Percentiles rank a stretch among this genome's conserved stretches.
Evolutionary conservation across 2,797 vertebrate species (phyloP).

Genomic region (Linurgus olivaceus): DNA sequence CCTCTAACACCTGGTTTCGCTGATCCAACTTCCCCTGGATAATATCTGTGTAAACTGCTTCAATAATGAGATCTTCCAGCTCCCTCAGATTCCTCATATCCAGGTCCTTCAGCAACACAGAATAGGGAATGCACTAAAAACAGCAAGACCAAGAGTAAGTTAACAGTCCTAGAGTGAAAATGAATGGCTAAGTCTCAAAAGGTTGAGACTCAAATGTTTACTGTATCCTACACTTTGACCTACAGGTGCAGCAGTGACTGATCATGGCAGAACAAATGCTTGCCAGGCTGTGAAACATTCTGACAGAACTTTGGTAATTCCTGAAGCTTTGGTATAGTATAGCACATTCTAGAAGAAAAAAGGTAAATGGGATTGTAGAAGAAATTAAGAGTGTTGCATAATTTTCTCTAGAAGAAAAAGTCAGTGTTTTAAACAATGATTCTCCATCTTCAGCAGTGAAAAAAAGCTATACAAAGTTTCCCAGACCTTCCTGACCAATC

Average conservation of each 20-base stretch:
- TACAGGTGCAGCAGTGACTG: not conserved
- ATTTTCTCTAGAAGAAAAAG: not conserved
- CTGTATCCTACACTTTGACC: not conserved
- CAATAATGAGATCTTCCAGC: constrained; percentile 96
- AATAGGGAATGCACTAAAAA: constrained; percentile 95
- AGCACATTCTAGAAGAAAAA: not conserved
- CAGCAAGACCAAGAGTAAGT: constrained; percentile 16
- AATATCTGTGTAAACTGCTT: constrained; percentile 97
- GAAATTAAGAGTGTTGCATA: not conserved
- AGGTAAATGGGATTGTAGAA: not conserved
- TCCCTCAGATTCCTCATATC: constrained; percentile 98
- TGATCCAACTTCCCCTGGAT: constrained; percentile 98
- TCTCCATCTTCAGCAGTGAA: not conserved
- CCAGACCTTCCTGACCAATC: not conserved
- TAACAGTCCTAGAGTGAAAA: not conserved
- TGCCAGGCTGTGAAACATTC: not conserved
- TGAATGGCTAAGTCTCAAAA: not conserved
- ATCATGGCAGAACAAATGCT: not conserved
- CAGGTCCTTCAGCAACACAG: constrained; percentile 94
- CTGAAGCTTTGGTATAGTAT: not conserved
- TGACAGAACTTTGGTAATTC: not conserved
- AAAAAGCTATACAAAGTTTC: not conserved
- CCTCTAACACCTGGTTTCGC: constrained; percentile 96
- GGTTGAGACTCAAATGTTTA: not conserved
- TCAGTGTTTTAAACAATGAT: not conserved